Conservation (phyloP, 2,888 invertebrate genomes). For the Archaeoteleia sp. region DNA sequence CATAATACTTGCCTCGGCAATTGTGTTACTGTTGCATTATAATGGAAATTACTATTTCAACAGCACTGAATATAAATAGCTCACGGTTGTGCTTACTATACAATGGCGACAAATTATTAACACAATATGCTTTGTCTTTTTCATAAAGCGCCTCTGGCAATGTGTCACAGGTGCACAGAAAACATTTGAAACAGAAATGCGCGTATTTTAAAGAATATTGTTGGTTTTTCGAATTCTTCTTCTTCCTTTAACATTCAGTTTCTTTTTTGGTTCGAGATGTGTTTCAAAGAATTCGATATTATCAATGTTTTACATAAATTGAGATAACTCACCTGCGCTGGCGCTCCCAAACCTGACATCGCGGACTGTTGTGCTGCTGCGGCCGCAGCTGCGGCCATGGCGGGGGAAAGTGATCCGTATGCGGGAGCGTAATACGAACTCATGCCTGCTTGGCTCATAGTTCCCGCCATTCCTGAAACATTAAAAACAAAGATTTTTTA, state of each 20-base stretch:
- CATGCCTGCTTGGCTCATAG: constrained; percentile 82
- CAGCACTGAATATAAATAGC: constrained; percentile 11
- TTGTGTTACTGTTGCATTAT: constrained; percentile 7
- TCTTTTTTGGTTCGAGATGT: no score
- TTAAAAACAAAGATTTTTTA: no score
- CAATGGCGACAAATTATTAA: constrained; percentile 16
- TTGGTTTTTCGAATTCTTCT: not conserved
- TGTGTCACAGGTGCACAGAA: constrained; percentile 4
- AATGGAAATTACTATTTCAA: constrained; percentile 6
- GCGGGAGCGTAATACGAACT: constrained; percentile 82
- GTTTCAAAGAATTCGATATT: no score
- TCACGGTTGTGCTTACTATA: constrained; percentile 5
- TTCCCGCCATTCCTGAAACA: constrained; percentile 82
- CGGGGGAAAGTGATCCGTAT: constrained; percentile 83
- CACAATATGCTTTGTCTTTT: constrained; percentile 14
- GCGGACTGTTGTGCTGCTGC: constrained; percentile 82
- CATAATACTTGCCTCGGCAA: constrained; percentile 2
- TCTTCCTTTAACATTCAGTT: no score
- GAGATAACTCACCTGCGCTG: constrained; percentile 79
- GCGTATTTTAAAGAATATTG: constrained; percentile 1
- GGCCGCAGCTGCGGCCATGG: constrained; percentile 83
- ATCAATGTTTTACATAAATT: no score
- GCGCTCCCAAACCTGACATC: constrained; percentile 81
- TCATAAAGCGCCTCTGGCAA: constrained; percentile 10
- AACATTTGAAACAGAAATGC: constrained; percentile 2